Evolutionary conservation across 1,140 invertebrate species (phyloP), one percentile per base, ranked within the genome.

Genomic region (Venustaconcha ellipsiformis): DNA sequence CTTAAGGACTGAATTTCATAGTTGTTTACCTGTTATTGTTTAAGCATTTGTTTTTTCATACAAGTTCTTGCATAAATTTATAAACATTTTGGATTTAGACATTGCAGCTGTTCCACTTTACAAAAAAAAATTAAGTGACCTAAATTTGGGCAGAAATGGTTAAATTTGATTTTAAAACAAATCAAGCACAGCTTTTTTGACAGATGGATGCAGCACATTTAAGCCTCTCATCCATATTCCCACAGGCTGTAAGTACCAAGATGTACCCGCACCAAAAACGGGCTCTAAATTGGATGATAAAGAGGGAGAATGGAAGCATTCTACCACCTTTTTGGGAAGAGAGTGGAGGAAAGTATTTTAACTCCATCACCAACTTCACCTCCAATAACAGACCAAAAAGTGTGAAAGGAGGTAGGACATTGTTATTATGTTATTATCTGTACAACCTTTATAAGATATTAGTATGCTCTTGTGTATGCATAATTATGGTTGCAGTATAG

Each of bases 221-320:
- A 18, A 57, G 1, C 17, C 14, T 6, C 17, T 23, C 48, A 14
- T 20, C 1, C 14, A 70, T n/a, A 30, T n/a, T 67, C 13, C 17
- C 67, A 18, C 59, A 82, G 81, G 81, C 79, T 57, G 69, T 82
- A 48, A 55, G 14, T 11, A 82, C 79, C n/a, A 30, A 86, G 37
- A 89, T 98, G 4, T 94, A 97, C 94, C 88, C 92, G 11, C 96
- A 98, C 91, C 96, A 98, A 87, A 92, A 93, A 79, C 93, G 94
- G 83, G 96, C 95, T 3, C 89, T 98, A 0, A 92, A 94, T 23
- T 98, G 96, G 96, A 90, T 98, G 78, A 78, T 93, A 2, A 97
- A 95, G 95, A 90, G 96, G 59, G 96, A 98, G 89, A 91, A 76
- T 62, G 72, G 57, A 12, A 37, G 67, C 30, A 65, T 18, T 5